Evolutionary conservation across 2,113 vertebrate genomes (phyloP).

Genomic region (Gorsachius goisagi): DNA sequence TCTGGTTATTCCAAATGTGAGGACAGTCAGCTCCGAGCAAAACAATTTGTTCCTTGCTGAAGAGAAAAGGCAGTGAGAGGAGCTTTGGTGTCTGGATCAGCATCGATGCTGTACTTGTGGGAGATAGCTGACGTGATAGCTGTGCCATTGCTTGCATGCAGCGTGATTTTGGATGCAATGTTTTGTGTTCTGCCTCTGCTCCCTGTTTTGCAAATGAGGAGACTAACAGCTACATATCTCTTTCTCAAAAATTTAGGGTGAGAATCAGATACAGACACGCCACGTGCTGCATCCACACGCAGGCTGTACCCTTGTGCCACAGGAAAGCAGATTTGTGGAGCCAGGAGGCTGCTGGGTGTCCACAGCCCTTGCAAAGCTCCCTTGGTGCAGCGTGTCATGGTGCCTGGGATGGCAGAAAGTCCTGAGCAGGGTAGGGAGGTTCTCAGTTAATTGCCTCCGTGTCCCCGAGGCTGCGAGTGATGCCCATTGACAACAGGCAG

Average conservation of each 20-base stretch:
- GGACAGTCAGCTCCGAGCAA: not conserved
- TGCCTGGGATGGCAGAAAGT: not conserved
- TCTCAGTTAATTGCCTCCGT: accelerated
- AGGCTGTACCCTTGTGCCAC: not conserved
- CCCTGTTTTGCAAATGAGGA: not conserved
- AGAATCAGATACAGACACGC: not conserved
- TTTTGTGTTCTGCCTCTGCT: not conserved
- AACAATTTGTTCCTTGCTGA: not conserved
- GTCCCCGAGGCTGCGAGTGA: accelerated
- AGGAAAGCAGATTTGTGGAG: not conserved
- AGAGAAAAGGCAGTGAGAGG: not conserved
- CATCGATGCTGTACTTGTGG: not conserved
- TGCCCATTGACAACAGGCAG: not conserved
- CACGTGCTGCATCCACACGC: accelerated
- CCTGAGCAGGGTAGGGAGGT: not conserved
- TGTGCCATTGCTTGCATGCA: not conserved
- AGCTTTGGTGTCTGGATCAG: not conserved
- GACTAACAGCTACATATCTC: not conserved
- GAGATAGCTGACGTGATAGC: not conserved
- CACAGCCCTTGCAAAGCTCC: not conserved
- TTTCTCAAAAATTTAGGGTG: not conserved
- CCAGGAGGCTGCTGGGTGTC: not conserved
- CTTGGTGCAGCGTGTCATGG: accelerated
- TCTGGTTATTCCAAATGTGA: not conserved
- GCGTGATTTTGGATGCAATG: not conserved